Base-by-base conservation (phyloP, 2,797 vertebrate genomes). In the Nyctibius grandis region DNA sequence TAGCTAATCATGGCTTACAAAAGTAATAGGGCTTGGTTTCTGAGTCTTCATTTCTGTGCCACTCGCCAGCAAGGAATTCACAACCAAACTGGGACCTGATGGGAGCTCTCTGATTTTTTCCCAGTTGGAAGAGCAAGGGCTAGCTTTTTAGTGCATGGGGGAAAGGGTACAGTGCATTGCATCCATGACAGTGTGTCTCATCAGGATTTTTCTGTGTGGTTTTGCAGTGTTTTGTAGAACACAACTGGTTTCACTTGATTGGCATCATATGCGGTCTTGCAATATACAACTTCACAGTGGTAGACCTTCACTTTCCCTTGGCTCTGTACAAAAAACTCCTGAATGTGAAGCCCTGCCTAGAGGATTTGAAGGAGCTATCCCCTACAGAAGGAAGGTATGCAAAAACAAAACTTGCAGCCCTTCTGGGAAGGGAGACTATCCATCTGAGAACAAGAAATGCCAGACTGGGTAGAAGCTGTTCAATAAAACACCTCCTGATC, bases 221-320 rank as follows among this genome's bases (percentile, higher is more conserved):
- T 93, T 77, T 95, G n/a, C 98, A 99, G 99, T 99, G 99, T 98
- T 99, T 99, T 98, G 99, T 99, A 88, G 99, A 99, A 93, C 98
- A 99, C 97, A 99, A 99, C 97, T 99, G 99, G 99, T 99, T 99
- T 96, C 99, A 99, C 90, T 96, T 99, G 97, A 99, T 99, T 26
- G 99, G 99, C 91, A 99, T 99, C 92, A 98, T 99, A 96, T 99
- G 99, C 15, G 99, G 99, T 81, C 97, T 99, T 94, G 99, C 99
- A 74, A 99, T 99, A 97, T 99, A 99, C 96, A 99, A 99, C 98
- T 99, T 99, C 95, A 99, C 99, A 0, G 99, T 99, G 95, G 99
- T 99, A 68, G 99, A 99, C 91, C 99, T 99, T 86, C 99, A 99
- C 93, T 99, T 99, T 95, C 99, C 99, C 2, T 93, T 99, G 97